A percentile compares a stretch with the other conserved stretches of the same genome.
phyloP scores from a whole-genome alignment of 2,113 vertebrate species.

The Cathartes aura region DNA sequence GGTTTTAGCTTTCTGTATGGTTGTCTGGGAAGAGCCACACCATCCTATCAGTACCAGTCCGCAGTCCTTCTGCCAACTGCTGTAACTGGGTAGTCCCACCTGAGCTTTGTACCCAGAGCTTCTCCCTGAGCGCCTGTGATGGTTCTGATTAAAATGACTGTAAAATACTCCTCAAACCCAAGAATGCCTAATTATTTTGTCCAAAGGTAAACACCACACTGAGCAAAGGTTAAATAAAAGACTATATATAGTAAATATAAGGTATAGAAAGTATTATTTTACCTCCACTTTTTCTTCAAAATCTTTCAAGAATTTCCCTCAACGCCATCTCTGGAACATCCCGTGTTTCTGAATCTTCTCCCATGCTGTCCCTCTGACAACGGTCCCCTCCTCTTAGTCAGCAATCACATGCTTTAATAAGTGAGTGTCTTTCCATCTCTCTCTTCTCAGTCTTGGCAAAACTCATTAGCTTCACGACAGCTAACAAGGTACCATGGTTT shows the following conservation, averaged over 20 bases:
- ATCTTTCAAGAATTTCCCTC: background rate
- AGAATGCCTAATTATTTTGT: background rate
- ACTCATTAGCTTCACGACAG: background rate
- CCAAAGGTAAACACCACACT: background rate
- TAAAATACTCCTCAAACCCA: background rate
- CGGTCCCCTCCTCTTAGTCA: background rate
- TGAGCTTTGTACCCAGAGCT: background rate
- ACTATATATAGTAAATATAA: background rate
- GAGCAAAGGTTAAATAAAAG: background rate
- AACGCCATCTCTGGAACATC: background rate
- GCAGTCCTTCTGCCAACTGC: background rate
- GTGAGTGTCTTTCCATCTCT: background rate
- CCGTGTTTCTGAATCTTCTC: background rate
- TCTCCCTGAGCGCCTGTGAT: background rate
- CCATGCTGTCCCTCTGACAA: too few species aligned
- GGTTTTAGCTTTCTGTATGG: background rate
- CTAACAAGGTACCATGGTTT: background rate
- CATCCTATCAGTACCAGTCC: background rate
- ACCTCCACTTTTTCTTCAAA: background rate
- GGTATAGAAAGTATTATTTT: background rate
- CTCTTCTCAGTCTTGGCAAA: background rate
- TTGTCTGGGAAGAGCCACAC: background rate
- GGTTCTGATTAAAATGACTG: background rate
- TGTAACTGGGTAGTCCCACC: background rate
- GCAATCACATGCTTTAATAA: background rate